Evolutionary conservation across 2,113 vertebrate species (phyloP), one percentile per base, ranked within the genome.

Genomic region (Muscicapa adusta): DNA sequence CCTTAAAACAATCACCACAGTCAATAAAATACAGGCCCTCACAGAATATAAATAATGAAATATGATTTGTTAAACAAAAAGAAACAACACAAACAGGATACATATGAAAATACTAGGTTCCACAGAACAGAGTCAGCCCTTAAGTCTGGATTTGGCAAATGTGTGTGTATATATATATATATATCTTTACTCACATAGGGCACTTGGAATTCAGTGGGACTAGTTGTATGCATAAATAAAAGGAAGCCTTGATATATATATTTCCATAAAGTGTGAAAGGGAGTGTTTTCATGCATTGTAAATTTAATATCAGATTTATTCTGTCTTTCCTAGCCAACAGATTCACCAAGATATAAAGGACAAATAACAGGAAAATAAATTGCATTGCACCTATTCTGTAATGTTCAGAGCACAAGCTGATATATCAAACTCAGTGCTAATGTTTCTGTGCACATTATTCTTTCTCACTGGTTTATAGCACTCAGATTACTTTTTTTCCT

Each of bases 41-140:
- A 19, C 85, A 92, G 86, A 85, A 87, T 81, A 94, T 84, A 95
- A 96, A 95, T 93, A 72, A 68, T 25, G 87, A 54, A 58, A 74
- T 87, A 88, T 82, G 66, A 76, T 66, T 89, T 93, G 38, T 86
- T 87, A 51, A 85, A 89, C 42, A 87, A 87, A 60, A 54, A 58
- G 29, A 93, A 85, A 72, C 6, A 72, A 19, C 42, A 73, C 50
- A 89, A 91, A 83, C 71, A 91, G 60, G 50, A 70, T 50, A 65
- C 5, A 17, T 16, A 34, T 4, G 62, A 85, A 93, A 93, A 77
- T 72, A 94, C 33, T 60, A 43, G 42, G 12, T 67, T 82, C 26
- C 53, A 56, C 7, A 85, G 36, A 93, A 85, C 26, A 65, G 89
- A 75, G 33, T 34, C 14, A 87, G 48, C 47, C 34, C 62, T 58